Evolutionary conservation across 1,140 invertebrate genomes (phyloP), one percentile per base, ranked within the genome.

Genomic region (Lordiphosa collinella): DNA sequence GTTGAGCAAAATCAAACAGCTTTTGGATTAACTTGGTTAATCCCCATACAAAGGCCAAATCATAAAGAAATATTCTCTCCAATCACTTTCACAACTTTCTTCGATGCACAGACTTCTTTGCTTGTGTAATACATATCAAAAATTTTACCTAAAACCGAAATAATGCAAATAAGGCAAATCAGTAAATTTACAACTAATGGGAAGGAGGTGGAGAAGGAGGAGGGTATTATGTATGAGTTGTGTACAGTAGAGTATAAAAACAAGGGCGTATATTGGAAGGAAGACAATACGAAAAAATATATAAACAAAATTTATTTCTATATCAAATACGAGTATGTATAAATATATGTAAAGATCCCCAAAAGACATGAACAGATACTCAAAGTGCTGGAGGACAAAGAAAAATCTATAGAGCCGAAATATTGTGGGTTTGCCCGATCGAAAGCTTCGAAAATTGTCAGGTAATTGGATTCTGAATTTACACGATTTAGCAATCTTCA

Each of bases 1-100:
- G 75, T 73, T 69, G 75, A 79, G 74, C 74, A 69, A 38, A 78
- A 61, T 79, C 74, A 79, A 79, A 73, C 74, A 75, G 76, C 59
- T 29, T 29, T 80, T 63, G 55, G 75, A 80, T 75, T 80, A 80
- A 80, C 75, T 80, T 75, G 57, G 75, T 80, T 80, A 80, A 80
- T 82, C 74, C 32, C 47, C 44, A 63, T 75, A 58, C 54, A 80
- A 74, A 80, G 76, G 76, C 25, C 75, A 80, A 80, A 80, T 71
- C 61, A 82, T 80, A 80, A 70, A 67, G 65, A 79, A 79, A 57
- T 53, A 31, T 36, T 49, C 13, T 61, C 38, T 62, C 25, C 25
- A 29, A 29, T 29, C 25, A 29, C 25, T 29, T 25, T 25, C 22
- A 25, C 22, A 25, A 41, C 14, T 18, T 12, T 41, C 40, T 53